These are phyloP conservation scores for Himalopsyche kuldschensis DNA, from an alignment of 2,888 invertebrate species.

Conservation along the genomic window DNA sequence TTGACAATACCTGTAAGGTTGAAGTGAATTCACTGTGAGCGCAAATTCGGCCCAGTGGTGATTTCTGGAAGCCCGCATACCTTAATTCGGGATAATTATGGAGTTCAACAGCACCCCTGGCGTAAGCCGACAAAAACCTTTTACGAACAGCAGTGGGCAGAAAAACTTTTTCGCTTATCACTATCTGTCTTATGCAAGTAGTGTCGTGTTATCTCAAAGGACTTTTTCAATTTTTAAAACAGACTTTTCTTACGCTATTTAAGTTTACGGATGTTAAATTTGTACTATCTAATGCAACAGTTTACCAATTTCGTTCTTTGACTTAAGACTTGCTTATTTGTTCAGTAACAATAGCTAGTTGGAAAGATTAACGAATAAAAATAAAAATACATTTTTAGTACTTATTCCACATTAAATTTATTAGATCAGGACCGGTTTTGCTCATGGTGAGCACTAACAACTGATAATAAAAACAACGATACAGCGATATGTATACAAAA, in stretches of 20 bases:
- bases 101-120: background rate
- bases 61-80: background rate
- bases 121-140: background rate
- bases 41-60: background rate
- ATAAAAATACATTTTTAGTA: too few species aligned
- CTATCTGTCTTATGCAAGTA: background rate
- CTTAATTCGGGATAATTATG: background rate
- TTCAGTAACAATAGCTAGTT: too few species aligned
- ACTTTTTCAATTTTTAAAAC: background rate
- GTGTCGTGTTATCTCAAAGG: background rate
- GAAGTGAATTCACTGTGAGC: background rate
- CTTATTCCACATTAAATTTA: too few species aligned
- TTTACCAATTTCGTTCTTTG: too few species aligned
- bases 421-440: too few species aligned
- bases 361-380: too few species aligned
- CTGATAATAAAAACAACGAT: too few species aligned
- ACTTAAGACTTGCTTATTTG: too few species aligned
- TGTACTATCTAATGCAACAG: too few species aligned
- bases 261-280: too few species aligned
- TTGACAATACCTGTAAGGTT: background rate
- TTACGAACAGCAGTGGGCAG: background rate
- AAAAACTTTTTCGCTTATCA: background rate
- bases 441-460: too few species aligned
- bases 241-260: background rate
- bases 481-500: too few species aligned